Base-by-base conservation (phyloP, 92 coral and sea anemone species). In the Diadumene lineata region DNA sequence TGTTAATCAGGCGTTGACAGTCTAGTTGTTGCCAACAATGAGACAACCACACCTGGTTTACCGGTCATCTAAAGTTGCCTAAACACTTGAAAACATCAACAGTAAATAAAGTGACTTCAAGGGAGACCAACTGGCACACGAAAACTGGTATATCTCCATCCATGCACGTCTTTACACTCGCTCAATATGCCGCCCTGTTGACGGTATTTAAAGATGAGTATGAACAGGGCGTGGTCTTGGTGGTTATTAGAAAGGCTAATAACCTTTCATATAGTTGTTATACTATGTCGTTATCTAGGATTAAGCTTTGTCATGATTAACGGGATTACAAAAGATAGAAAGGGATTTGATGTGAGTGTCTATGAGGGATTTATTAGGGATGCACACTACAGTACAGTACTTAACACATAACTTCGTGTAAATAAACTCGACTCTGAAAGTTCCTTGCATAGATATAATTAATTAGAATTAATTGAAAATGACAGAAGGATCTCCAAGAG, bases 1-100 rank as follows among this genome's bases (percentile, higher is more conserved):
- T 25, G 30, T 10, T 58, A 58, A 58, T 17, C 23, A 22, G 31
- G 31, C 64, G 64, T 25, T 58, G 64, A 58, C 6, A 58, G 64
- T 4, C 31, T 58, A 16, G 48, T 38, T n/a, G n/a, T n/a, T 38
- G 13, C 48, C 48, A 38, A 38, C 48, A 53, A 2, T 3, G 18
- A 53, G 60, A 53, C n/a, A 53, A 16, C 60, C 21, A 21, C n/a
- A 15, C 60, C 60, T 53, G 3, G 4, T 23, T 16, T 53, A 53
- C n/a, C 60, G 24, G 19, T 23, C 60, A 15, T 15, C n/a, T 53
- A 53, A 9, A 9, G 18, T 23, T 53, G 64, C 64, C 64, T 1
- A 58, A 10, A 22, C 64, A 22, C 64, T 58, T 58, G 64, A 58
- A 25, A 22, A 58, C 64, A 53, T 53, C 60, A 53, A 53, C 60